Evolutionary conservation across 2,113 vertebrate species (phyloP).

Genomic region (Loxodonta africana): DNA sequence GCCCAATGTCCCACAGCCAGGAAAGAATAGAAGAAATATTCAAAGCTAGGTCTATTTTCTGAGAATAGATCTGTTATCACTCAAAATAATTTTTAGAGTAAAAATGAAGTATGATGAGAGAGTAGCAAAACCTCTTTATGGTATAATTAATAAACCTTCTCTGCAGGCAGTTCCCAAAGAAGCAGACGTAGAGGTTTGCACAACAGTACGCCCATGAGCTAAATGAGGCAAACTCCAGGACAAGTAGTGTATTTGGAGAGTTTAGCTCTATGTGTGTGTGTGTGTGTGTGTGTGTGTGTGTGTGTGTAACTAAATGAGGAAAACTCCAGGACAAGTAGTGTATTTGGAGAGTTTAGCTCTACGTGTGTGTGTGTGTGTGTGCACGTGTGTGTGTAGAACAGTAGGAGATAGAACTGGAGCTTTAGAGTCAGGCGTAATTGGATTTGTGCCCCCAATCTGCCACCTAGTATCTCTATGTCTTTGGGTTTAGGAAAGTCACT

Average conservation of each 20-base stretch:
- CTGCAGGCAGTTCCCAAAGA: conserved; percentile 29
- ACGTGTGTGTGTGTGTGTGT: not conserved
- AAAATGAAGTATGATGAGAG: conserved; percentile 40
- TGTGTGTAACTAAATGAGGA: not conserved
- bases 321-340: not conserved
- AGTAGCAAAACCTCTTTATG: conserved; percentile 10
- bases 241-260: not conserved
- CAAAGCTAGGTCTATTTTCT: not conserved
- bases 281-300: not conserved
- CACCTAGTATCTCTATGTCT: not conserved
- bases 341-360: not conserved
- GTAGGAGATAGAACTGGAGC: not conserved
- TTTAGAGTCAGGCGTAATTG: not conserved
- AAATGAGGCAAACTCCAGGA: conserved; percentile 4
- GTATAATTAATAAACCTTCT: not conserved
- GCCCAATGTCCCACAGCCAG: not conserved
- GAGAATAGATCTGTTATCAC: not conserved
- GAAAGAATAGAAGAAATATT: not conserved
- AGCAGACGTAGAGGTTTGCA: not conserved
- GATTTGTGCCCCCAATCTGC: conserved; percentile 11
- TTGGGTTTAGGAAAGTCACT: not conserved
- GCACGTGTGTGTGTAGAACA: not conserved
- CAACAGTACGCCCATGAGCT: not conserved
- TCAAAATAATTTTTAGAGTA: conserved; percentile 26
- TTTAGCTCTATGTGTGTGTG: not conserved